Percentiles rank a stretch among this genome's conserved stretches.
These are phyloP conservation scores for Neoarius graeffei DNA, from an alignment of 2,113 vertebrate species.

Conservation along the genomic window DNA sequence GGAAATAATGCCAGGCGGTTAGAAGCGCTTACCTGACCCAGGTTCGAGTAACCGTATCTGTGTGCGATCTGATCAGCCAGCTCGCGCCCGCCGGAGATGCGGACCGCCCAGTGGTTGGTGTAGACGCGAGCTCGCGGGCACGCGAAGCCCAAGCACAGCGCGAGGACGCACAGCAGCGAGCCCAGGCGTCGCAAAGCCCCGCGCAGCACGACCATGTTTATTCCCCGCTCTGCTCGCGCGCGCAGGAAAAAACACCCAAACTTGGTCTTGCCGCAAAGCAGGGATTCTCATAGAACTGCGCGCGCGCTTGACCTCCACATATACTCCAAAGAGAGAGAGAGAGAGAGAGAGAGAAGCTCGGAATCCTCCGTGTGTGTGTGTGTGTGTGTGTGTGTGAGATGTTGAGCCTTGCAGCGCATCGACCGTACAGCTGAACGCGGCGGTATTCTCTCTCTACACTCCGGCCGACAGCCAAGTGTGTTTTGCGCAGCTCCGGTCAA, in stretches of 20 bases:
- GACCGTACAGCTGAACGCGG: slow-evolving; percentile 30
- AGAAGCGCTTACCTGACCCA: slow-evolving; percentile 87
- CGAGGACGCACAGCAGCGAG: slow-evolving; percentile 83
- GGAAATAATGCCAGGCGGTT: not conserved
- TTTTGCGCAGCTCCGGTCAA: slow-evolving; percentile 64
- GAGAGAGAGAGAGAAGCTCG: slow-evolving; percentile 19
- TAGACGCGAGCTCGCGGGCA: slow-evolving; percentile 88
- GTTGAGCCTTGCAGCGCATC: slow-evolving; percentile 54
- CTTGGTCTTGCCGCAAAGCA: slow-evolving; percentile 65
- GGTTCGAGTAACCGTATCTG: slow-evolving; percentile 94
- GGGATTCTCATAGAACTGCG: slow-evolving; percentile 74
- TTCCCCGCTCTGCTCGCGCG: slow-evolving; percentile 58
- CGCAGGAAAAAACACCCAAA: slow-evolving; percentile 75
- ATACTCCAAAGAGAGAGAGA: slow-evolving; percentile 34
- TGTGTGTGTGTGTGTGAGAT: slow-evolving; percentile 46
- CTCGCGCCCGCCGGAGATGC: slow-evolving; percentile 85
- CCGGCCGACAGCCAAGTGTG: slow-evolving; percentile 61
- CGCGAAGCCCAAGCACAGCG: slow-evolving; percentile 81
- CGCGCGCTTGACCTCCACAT: slow-evolving; percentile 62
- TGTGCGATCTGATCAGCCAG: slow-evolving; percentile 89
- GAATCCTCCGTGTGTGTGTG: slow-evolving; percentile 59
- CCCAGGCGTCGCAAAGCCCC: slow-evolving; percentile 69
- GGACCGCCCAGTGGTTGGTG: slow-evolving; percentile 99
- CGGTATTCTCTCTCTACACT: slow-evolving; percentile 45
- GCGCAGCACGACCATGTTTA: slow-evolving; percentile 84